Evolutionary conservation across 2,797 vertebrate species (phyloP).

Genomic region (Neosilurus mollespiculum): DNA sequence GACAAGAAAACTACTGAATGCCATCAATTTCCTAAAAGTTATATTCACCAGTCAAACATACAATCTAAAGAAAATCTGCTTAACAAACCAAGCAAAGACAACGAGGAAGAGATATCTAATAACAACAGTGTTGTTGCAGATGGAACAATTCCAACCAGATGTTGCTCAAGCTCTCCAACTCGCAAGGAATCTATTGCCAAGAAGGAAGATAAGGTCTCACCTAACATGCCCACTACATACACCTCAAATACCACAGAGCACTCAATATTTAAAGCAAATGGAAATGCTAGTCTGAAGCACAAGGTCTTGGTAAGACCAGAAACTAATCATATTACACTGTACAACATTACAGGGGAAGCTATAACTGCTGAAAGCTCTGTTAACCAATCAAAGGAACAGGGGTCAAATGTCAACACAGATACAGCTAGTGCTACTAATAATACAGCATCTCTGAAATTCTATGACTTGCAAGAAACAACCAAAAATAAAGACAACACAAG

Average conservation of each 20-base stretch:
- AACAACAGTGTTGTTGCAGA: background rate
- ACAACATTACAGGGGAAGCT: constrained; percentile 15
- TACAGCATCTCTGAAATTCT: constrained; percentile 8
- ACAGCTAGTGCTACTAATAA: constrained; percentile 6
- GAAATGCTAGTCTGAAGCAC: constrained; percentile 10
- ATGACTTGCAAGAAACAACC: constrained; percentile 4
- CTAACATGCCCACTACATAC: background rate
- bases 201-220: constrained; percentile 4
- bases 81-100: background rate
- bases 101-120: background rate
- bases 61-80: constrained; percentile 16
- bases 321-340: background rate
- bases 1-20: constrained; percentile 19
- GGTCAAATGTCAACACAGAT: constrained; percentile 9
- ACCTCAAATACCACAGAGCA: constrained; percentile 26
- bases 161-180: constrained; percentile 5
- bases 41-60: constrained; percentile 16
- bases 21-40: constrained; percentile 5
- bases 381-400: constrained; percentile 23
- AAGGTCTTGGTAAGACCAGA: background rate
- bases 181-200: constrained; percentile 3
- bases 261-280: constrained; percentile 11
- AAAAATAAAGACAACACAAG: constrained; percentile 21
- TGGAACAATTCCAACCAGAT: background rate
- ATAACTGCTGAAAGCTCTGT: constrained; percentile 4